Evolutionary conservation across 1,140 invertebrate genomes (phyloP), one percentile per base, ranked within the genome.

Genomic region (Oscheius sp.): DNA sequence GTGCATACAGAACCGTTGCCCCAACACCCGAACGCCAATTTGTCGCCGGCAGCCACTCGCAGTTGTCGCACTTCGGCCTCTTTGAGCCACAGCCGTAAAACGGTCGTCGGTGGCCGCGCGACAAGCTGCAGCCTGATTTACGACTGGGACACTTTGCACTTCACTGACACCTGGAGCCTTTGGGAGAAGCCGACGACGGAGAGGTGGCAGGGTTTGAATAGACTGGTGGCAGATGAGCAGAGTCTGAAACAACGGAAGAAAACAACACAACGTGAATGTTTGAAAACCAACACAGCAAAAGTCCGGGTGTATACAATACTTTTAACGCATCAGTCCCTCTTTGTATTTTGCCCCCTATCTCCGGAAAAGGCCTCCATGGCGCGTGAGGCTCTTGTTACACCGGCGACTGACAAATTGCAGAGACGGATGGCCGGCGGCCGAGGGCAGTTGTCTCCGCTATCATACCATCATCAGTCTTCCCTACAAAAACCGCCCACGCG

Each of bases 71-170:
- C 49, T 55, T 55, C 49, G 49, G 49, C 28, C 7, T 23, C 49
- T 55, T 55, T 55, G 7, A 23, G 49, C 49, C 15, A 26, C 49
- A 55, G 28, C 28, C 49, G 49, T 55, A 55, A 55, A 55, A 55
- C 49, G 49, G 49, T 55, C n/a, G 38, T 42, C 38, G 23, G 49
- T 55, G 49, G 49, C 49, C 28, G 49, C 49, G 49, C 49, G 49
- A 55, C 49, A 55, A 55, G 49, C 49, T 55, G 49, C 23, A 55
- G 23, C 7, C 49, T 55, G 49, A 55, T 55, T 55, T 55, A 55
- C 49, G 28, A 23, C 49, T 55, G 7, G 38, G 10, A 55, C 49
- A 55, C 49, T 55, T 55, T 55, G 49, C 7, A 15, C 10, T n/a
- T 20, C 49, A 55, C 28, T 55, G 49, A 55, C 15, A 15, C 49